Base-by-base conservation (phyloP, 2,888 invertebrate genomes). In the Thecophora atra region DNA sequence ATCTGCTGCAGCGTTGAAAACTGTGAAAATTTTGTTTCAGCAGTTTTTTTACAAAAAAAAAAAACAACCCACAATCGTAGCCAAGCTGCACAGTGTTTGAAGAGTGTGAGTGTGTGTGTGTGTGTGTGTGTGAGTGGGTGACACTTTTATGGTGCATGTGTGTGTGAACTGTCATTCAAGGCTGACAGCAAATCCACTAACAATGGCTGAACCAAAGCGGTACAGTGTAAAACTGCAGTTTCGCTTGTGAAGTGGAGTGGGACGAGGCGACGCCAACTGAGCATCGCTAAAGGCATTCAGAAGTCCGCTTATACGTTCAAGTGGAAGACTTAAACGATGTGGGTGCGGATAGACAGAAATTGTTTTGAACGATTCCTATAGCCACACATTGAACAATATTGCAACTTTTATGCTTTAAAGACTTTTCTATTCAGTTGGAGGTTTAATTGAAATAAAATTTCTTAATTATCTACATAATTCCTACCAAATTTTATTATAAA, bases 121-220 rank as follows among this genome's bases (percentile, higher is more conserved):
- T 60, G 15, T 60, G 60, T 44, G 44, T 51, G 28, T 60, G 26
- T 58, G 8, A 26, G 66, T 66, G 52, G 17, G 42, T 1, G n/a
- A n/a, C n/a, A n/a, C n/a, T n/a, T 44, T 6, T 26, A n/a, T 26
- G 5, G 1, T 51, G 13, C 19, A 47, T 13, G 26, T 30, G 54
- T 52, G 30, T 64, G 47, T 64, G 42, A 17, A 47, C 47, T 64
- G 64, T 26, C 64, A 64, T 64, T 64, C 64, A 64, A 24, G 21
- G 51, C 47, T 67, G 67, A 67, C 67, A 37, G 52, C 67, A 24
- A 54, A 54, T 54, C 54, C 54, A 56, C 30, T 30, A 67, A 67
- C 67, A 67, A 67, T 67, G 21, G 37, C 37, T 17, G 64, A 21
- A 64, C 37, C 21, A 42, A 42, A 42, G 44, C 47, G 44, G 44